These are phyloP conservation scores for Rhagoletis zephyria DNA, from an alignment of 1,140 invertebrate species.

Conservation along the genomic window DNA sequence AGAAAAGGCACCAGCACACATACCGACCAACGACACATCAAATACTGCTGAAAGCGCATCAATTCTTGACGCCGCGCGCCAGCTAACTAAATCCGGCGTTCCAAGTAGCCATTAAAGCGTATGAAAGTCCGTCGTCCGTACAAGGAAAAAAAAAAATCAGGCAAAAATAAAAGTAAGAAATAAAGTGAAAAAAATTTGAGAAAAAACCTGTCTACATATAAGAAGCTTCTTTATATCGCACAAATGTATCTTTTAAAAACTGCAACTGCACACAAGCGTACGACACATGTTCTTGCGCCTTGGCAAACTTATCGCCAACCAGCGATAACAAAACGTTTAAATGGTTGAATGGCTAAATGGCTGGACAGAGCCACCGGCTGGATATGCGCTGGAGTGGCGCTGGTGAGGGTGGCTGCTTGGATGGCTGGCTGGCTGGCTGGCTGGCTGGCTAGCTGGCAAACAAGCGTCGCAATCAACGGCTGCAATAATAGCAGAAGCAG, in stretches of 20 bases:
- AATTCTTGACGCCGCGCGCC: slow-evolving; percentile 22
- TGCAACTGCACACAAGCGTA: slow-evolving; percentile 51
- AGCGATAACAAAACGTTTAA: slow-evolving; percentile 52
- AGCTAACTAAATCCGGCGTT: slow-evolving; percentile 10
- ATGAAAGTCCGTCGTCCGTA: background rate
- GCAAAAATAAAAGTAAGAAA: background rate
- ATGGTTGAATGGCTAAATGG: slow-evolving; percentile 27
- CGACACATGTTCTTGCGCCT: slow-evolving; percentile 72
- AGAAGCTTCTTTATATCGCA: slow-evolving; percentile 24
- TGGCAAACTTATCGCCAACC: slow-evolving; percentile 58
- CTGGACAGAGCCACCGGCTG: background rate
- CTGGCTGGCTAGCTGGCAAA: background rate
- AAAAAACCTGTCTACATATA: background rate
- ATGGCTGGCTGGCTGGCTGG: background rate
- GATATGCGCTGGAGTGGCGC: background rate
- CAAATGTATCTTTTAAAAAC: slow-evolving; percentile 54
- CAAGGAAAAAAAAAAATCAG: background rate
- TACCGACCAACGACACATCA: background rate
- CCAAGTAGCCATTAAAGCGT: slow-evolving; percentile 1
- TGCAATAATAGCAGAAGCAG: slow-evolving; percentile 37
- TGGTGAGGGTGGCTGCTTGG: slow-evolving; percentile 38
- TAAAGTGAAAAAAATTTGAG: slow-evolving; percentile 1
- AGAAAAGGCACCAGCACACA: background rate
- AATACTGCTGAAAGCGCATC: background rate
- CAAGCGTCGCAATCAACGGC: slow-evolving; percentile 34